Evolutionary conservation across 2,797 vertebrate species (phyloP), one percentile per base, ranked within the genome.

Genomic region (Myotis myotis): DNA sequence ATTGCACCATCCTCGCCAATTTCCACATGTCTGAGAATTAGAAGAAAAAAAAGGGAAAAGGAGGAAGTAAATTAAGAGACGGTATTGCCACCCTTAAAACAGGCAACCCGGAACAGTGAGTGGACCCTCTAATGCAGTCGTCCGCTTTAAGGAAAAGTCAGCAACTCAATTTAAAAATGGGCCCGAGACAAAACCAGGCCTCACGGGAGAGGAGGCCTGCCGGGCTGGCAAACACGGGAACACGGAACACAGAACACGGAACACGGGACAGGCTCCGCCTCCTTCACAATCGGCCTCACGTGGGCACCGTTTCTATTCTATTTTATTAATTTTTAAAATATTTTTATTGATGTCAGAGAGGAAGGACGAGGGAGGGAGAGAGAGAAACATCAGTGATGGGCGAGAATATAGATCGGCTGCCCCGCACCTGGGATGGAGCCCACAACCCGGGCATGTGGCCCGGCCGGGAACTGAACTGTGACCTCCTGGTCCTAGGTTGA

Each of bases 151-250:
- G 70, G 6, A 33, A 33, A 55, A 20, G 36, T 23, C 74, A 44
- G 5, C 28, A 12, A 25, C 4, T 13, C 49, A 15, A 25, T 10
- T 25, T 70, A 6, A 70, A 57, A 33, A 33, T 2, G 16, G 36
- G 20, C 51, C 28, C 4, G 44, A 30, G 22, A 9, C 10, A 4
- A 9, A 9, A 9, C n/a, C 4, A 53, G 47, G 33, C 47, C 30
- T 41, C 74, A 0, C 8, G 4, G 71, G 12, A 8, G 41, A 13
- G 41, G 51, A 49, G 36, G 5, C 8, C 36, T 5, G 1, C 5
- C 0, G 6, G 44, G 2, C 33, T 0, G 11, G n/a, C 72, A 5
- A 9, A 9, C 11, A 0, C 0, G 0, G 16, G 8, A 1, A 4
- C 5, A 38, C 44, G 10, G 44, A 44, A 44, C 44, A 44, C 44